phyloP scores from a whole-genome alignment of 2,888 invertebrate genomes.

The Heliconius sara region DNA sequence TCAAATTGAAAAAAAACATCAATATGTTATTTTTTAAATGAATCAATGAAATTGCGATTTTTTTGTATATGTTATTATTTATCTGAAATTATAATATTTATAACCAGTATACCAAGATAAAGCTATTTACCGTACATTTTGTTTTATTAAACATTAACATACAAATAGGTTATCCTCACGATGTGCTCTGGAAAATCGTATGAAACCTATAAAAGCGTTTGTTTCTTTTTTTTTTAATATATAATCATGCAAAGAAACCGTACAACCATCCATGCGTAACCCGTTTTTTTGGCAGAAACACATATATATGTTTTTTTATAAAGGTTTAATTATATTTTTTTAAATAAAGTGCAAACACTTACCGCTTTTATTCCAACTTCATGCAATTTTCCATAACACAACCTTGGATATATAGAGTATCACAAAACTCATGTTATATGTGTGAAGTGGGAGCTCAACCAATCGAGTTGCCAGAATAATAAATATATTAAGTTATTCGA shows the following conservation, averaged over 20 bases:
- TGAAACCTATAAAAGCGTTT: constrained; percentile 17
- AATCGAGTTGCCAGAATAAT: not conserved
- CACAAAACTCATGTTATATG: constrained; percentile 47
- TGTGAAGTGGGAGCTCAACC: constrained; percentile 31
- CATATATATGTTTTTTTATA: constrained; percentile 47
- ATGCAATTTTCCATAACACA: constrained; percentile 81
- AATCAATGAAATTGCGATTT: constrained; percentile 44
- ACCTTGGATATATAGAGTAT: constrained; percentile 69
- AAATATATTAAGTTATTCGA: not conserved
- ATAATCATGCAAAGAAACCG: constrained; percentile 34
- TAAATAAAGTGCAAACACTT: constrained; percentile 62
- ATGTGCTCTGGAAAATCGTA: constrained; percentile 74
- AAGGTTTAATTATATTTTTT: constrained; percentile 42
- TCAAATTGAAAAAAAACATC: constrained; percentile 7
- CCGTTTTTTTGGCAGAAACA: constrained; percentile 44
- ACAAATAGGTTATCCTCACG: constrained; percentile 59
- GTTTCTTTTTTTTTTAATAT: constrained; percentile 4
- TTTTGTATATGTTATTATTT: constrained; percentile 40
- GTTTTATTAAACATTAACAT: constrained; percentile 59
- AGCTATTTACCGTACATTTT: constrained; percentile 62
- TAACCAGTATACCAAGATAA: constrained; percentile 59
- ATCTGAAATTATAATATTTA: constrained; percentile 41
- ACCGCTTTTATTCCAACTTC: constrained; percentile 61
- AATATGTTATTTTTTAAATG: not conserved
- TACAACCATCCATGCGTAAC: constrained; percentile 42